Percentiles rank a stretch among this genome's conserved stretches.
phyloP scores from a whole-genome alignment of 2,888 invertebrate species.

The Lasioglossum oenotherae region DNA sequence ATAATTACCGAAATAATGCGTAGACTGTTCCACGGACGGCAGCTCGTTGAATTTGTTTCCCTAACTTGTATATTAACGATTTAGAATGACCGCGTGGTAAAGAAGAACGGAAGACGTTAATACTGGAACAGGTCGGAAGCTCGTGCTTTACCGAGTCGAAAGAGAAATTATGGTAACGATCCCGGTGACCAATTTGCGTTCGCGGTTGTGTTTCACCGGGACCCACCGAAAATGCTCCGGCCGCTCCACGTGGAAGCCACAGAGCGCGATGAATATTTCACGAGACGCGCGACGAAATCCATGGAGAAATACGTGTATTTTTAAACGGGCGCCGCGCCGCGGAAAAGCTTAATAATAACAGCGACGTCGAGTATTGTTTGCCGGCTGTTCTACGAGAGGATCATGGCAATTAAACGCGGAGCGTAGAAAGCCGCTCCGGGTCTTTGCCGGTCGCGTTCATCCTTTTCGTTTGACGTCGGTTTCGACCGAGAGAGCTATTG shows the following conservation, averaged over 20 bases:
- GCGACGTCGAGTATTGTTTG: neutral
- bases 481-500: conserved; percentile 2
- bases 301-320: conserved; percentile 2
- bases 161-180: conserved; percentile 11
- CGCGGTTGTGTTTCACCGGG: conserved; percentile 6
- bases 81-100: neutral
- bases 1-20: neutral
- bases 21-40: neutral
- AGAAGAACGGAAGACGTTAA: neutral
- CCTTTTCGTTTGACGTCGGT: conserved; percentile 2
- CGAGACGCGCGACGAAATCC: neutral
- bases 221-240: neutral
- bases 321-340: neutral
- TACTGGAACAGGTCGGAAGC: neutral
- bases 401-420: conserved; percentile 5
- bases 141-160: neutral
- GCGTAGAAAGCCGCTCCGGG: neutral
- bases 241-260: neutral
- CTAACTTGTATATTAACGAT: neutral
- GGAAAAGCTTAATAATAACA: conserved; percentile 10
- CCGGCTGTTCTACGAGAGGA: neutral
- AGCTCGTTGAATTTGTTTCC: neutral
- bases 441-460: neutral
- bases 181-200: neutral
- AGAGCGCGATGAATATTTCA: conserved; percentile 20